phyloP scores from a whole-genome alignment of 2,113 vertebrate genomes.

The Dinomys branickii region DNA sequence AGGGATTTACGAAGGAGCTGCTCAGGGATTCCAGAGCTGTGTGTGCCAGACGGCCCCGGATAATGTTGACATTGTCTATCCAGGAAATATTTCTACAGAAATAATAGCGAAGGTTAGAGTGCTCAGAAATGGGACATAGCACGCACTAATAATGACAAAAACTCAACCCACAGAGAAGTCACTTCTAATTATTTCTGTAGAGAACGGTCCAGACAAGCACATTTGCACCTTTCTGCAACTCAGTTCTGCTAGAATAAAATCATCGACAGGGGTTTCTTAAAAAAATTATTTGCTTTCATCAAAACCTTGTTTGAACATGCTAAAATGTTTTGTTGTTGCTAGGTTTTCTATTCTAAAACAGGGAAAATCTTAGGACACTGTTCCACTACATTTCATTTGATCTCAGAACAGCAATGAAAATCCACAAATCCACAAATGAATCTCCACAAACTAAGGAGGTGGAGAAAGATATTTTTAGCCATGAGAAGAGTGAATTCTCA shows the following conservation, averaged over 20 bases:
- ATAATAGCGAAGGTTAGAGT: conserved; percentile 47
- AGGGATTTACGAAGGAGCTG: background rate
- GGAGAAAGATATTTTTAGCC: conserved; percentile 46
- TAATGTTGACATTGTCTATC: conserved; percentile 17
- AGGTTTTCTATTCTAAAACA: background rate
- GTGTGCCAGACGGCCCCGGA: background rate
- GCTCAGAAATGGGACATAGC: conserved; percentile 29
- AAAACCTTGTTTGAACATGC: conserved; percentile 44
- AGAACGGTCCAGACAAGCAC: background rate
- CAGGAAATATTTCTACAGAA: conserved; percentile 46
- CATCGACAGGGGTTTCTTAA: background rate
- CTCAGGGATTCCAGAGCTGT: conserved; percentile 28
- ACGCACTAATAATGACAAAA: conserved; percentile 50
- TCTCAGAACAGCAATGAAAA: conserved; percentile 33
- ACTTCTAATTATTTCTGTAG: conserved; percentile 38
- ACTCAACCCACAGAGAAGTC: background rate
- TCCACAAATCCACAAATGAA: background rate
- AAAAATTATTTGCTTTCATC: conserved; percentile 8
- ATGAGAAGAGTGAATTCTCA: background rate
- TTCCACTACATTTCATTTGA: background rate
- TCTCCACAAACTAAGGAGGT: background rate
- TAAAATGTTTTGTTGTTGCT: background rate
- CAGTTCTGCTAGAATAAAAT: conserved; percentile 48
- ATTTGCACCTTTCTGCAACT: background rate
- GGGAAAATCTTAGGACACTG: background rate